Conservation (phyloP, 2,113 vertebrate species). For the Nycticebus coucang region DNA sequence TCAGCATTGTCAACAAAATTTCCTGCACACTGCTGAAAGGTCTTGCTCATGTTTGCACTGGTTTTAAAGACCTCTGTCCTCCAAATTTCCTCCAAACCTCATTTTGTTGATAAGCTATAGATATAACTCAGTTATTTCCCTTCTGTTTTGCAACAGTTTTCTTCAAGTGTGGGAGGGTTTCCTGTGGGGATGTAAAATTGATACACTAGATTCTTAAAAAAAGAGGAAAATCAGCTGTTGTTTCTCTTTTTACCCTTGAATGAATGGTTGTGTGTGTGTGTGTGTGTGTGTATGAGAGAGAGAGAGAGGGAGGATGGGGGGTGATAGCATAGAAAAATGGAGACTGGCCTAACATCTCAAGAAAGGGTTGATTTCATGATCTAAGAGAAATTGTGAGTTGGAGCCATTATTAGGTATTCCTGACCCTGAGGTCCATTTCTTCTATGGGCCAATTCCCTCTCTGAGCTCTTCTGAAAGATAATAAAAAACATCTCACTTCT, state of each 20-base stretch:
- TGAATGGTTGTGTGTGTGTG: not conserved
- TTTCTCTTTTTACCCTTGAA: constrained; percentile 32
- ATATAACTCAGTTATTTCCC: not conserved
- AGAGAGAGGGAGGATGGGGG: no score
- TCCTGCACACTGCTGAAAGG: not conserved
- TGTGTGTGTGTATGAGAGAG: not conserved
- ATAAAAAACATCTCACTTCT: not conserved
- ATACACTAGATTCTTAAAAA: constrained; percentile 32
- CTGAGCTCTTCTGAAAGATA: not conserved
- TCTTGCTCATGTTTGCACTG: not conserved
- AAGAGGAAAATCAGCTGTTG: constrained; percentile 32
- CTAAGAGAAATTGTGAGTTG: not conserved
- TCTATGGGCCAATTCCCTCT: not conserved
- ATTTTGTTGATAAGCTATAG: not conserved
- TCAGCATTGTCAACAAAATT: not conserved
- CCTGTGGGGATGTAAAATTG: constrained; percentile 20
- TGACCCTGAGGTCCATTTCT: not conserved
- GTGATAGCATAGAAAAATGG: no score
- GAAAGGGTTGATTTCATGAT: not conserved
- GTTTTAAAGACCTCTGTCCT: not conserved
- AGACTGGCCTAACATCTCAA: not conserved
- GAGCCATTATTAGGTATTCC: not conserved
- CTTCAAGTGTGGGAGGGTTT: constrained; percentile 15
- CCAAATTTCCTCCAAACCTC: not conserved
- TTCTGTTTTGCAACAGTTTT: constrained; percentile 59